phyloP scores from a whole-genome alignment of 2,888 invertebrate species.

The Aphodius granarius region DNA sequence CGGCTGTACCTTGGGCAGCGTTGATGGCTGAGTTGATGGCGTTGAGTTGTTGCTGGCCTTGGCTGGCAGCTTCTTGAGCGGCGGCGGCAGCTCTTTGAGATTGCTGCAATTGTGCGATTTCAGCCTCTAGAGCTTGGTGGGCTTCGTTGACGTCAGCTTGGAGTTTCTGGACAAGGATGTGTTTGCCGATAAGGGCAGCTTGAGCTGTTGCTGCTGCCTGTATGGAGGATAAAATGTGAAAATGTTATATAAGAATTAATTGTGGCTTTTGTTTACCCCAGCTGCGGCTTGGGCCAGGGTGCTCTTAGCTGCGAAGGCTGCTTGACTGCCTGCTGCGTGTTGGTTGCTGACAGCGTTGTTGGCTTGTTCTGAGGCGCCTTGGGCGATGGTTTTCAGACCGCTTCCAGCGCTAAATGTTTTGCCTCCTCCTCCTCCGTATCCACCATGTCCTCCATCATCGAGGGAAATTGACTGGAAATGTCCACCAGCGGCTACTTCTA shows the following conservation, averaged over 20 bases:
- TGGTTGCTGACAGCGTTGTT: conserved; percentile 66
- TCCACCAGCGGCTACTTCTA: conserved; percentile 15
- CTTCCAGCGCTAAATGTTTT: conserved; percentile 64
- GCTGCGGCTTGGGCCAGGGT: conserved; percentile 69
- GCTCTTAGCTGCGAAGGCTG: conserved; percentile 71
- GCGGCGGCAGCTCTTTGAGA: conserved; percentile 72
- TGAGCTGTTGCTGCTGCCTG: conserved; percentile 71
- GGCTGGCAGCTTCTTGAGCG: conserved; percentile 71
- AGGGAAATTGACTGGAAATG: conserved; percentile 27
- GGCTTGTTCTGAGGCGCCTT: conserved; percentile 70
- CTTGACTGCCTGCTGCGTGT: conserved; percentile 69
- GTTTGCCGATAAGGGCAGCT: conserved; percentile 68
- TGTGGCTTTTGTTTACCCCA: conserved; percentile 48
- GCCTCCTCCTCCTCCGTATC: conserved; percentile 33
- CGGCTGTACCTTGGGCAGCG: conserved; percentile 75
- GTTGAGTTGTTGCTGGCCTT: conserved; percentile 59
- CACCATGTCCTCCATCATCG: conserved; percentile 26
- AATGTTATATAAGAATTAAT: neutral
- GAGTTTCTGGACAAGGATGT: conserved; percentile 58
- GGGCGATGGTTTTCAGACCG: conserved; percentile 64
- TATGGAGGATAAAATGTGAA: neutral
- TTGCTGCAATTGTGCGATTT: conserved; percentile 72
- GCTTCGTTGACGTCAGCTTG: conserved; percentile 75
- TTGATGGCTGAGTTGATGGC: conserved; percentile 76
- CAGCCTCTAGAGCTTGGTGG: conserved; percentile 68